Percentiles rank a stretch among this genome's conserved stretches.
Conservation (phyloP, 2,113 vertebrate genomes). For the Amphiprion percula region DNA sequence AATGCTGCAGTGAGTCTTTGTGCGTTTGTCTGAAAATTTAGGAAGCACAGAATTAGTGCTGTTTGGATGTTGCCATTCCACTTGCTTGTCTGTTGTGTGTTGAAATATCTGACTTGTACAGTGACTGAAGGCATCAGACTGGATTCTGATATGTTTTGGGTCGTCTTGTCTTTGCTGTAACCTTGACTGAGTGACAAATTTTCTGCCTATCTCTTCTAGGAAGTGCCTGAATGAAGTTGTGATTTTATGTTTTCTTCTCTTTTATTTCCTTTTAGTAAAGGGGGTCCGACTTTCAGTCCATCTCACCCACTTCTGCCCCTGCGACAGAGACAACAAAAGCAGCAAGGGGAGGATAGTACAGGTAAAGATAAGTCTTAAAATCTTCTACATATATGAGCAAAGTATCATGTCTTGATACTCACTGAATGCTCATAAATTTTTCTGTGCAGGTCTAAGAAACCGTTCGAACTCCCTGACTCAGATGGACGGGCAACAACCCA, state of each 20-base stretch:
- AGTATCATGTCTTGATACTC: not conserved
- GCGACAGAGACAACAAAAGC: slow-evolving; percentile 93
- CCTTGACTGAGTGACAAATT: not conserved
- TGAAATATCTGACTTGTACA: not conserved
- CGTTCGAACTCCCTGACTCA: slow-evolving; percentile 93
- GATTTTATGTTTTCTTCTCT: not conserved
- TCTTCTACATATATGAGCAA: not conserved
- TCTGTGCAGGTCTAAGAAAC: slow-evolving; percentile 86
- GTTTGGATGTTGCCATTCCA: not conserved
- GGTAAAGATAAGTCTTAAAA: slow-evolving; percentile 77
- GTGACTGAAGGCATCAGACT: not conserved
- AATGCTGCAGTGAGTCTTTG: not conserved
- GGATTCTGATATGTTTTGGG: not conserved
- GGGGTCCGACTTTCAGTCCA: slow-evolving; percentile 89
- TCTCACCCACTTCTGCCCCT: slow-evolving; percentile 92
- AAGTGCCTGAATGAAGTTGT: not conserved
- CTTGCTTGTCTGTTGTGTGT: slow-evolving; percentile 5
- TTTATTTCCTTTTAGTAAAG: slow-evolving; percentile 77
- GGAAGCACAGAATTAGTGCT: not conserved
- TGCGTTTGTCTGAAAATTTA: not conserved
- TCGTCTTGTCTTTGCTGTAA: not conserved
- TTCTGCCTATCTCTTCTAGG: not conserved
- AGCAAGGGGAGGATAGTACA: slow-evolving; percentile 87
- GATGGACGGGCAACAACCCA: slow-evolving; percentile 89
- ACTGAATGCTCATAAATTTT: slow-evolving; percentile 1